These are phyloP conservation scores for Cheilosia pagana DNA, from an alignment of 2,888 invertebrate genomes.

Conservation along the genomic window DNA sequence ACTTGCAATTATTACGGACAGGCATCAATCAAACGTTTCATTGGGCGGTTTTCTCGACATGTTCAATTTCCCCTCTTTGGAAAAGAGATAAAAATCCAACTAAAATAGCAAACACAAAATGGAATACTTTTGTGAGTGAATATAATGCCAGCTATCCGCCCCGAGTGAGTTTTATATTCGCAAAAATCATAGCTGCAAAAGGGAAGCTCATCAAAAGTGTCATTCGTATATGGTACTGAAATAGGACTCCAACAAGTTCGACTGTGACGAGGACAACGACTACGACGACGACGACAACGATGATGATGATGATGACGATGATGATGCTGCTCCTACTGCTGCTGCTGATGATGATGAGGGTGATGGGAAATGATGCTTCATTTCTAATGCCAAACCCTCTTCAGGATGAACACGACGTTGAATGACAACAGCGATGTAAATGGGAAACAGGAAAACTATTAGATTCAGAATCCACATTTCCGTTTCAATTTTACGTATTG, in stretches of 20 bases:
- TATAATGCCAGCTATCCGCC: not conserved
- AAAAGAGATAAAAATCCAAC: slow-evolving; percentile 29
- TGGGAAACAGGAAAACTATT: slow-evolving; percentile 30
- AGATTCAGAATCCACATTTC: slow-evolving; percentile 48
- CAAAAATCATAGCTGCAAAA: slow-evolving; percentile 53
- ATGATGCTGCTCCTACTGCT: slow-evolving; percentile 5
- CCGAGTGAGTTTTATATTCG: slow-evolving; percentile 36
- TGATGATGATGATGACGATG: slow-evolving; percentile 21
- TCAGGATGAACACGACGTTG: slow-evolving; percentile 52
- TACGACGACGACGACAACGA: slow-evolving; percentile 33
- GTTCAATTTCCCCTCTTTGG: slow-evolving; percentile 60
- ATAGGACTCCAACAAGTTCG: slow-evolving; percentile 67
- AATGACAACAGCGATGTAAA: slow-evolving; percentile 39
- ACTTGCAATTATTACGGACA: slow-evolving; percentile 38
- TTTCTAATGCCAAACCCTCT: slow-evolving; percentile 67
- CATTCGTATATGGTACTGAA: slow-evolving; percentile 67
- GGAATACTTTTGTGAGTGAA: slow-evolving; percentile 30
- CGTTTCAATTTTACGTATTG: slow-evolving; percentile 31
- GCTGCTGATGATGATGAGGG: slow-evolving; percentile 21
- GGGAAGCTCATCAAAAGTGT: slow-evolving; percentile 59
- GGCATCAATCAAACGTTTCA: slow-evolving; percentile 62
- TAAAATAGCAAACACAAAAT: slow-evolving; percentile 27
- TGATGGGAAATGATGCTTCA: slow-evolving; percentile 63
- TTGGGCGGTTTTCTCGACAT: slow-evolving; percentile 34
- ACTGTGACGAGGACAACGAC: slow-evolving; percentile 48